Evolutionary conservation across 2,797 vertebrate genomes (phyloP), one percentile per base, ranked within the genome.

Genomic region (Onychomys torridus): DNA sequence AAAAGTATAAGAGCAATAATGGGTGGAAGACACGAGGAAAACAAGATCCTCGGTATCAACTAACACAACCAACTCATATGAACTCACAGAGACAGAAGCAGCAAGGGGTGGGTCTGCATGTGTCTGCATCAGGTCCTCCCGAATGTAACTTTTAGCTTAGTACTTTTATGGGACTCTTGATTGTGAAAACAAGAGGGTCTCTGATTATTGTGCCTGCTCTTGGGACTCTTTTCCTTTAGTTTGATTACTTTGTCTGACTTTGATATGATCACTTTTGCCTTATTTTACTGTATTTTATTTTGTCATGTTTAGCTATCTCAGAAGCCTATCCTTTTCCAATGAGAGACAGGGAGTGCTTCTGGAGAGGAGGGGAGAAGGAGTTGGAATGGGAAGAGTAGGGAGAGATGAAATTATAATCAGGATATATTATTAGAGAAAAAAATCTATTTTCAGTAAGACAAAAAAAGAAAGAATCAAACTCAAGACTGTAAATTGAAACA

Each of bases 91-190:
- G 19, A 25, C 21, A 14, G 34, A 37, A 37, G 11, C 34, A 81
- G 23, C 10, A 57, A 14, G 11, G 0, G 4, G 6, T 0, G 19
- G n/a, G 34, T 4, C 32, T 37, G 14, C 34, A 57, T 25, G 0
- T 81, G 2, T n/a, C 11, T n/a, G 21, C 10, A 57, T 23, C 34
- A 37, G 78, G 52, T 6, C 4, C 49, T 43, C 23, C 34, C n/a
- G 11, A 12, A n/a, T 81, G 3, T 7, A 81, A 57, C 11, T 57
- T n/a, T 81, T 37, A 57, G 10, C 52, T 81, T 81, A 81, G 9
- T 37, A 57, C n/a, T n/a, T 25, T n/a, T 79, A 0, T 81, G 34
- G 11, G 1, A 14, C 21, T 79, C 11, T 37, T 81, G 52, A 57
- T 11, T 37, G 2, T 7, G 21, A 57, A 21, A 25, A 37, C 11